phyloP scores from a whole-genome alignment of 1,140 invertebrate species.

The Danaus plexippus region DNA sequence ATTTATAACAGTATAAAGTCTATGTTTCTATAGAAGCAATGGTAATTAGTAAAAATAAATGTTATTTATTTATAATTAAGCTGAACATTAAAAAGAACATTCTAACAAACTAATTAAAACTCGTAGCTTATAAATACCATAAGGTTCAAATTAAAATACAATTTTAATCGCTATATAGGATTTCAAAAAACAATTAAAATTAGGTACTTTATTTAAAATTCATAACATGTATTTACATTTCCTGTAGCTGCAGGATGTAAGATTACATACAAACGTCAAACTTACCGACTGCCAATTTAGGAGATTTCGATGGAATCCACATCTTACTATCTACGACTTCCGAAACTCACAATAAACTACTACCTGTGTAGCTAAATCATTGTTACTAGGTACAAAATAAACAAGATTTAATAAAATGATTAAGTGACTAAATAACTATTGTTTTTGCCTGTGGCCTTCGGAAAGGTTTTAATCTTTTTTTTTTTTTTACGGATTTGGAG shows the following conservation, averaged over 20 bases:
- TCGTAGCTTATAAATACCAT: too few relatives aligned
- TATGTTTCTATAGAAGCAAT: too few relatives aligned
- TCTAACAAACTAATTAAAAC: too few relatives aligned
- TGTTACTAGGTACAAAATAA: constrained; percentile 20
- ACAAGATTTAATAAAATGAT: constrained; percentile 16
- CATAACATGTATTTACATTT: constrained; percentile 57
- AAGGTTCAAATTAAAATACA: too few relatives aligned
- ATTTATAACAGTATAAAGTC: too few relatives aligned
- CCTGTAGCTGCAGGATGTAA: constrained; percentile 64
- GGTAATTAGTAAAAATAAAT: too few relatives aligned
- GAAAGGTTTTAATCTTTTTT: not conserved
- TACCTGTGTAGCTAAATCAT: constrained; percentile 18
- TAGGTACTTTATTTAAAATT: constrained; percentile 34
- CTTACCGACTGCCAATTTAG: constrained; percentile 63
- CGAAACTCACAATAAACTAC: too few relatives aligned
- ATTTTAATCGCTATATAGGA: too few relatives aligned
- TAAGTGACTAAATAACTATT: constrained; percentile 12
- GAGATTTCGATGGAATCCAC: constrained; percentile 60
- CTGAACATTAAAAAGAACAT: too few relatives aligned
- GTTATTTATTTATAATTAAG: too few relatives aligned
- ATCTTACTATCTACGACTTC: constrained; percentile 28
- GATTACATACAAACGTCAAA: constrained; percentile 47
- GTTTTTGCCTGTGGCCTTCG: too few relatives aligned
- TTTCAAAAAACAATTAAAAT: too few relatives aligned
- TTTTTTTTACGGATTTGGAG: constrained; percentile 8